Conservation (phyloP, 1,140 invertebrate species). For the Hylaeus anthracinus region DNA sequence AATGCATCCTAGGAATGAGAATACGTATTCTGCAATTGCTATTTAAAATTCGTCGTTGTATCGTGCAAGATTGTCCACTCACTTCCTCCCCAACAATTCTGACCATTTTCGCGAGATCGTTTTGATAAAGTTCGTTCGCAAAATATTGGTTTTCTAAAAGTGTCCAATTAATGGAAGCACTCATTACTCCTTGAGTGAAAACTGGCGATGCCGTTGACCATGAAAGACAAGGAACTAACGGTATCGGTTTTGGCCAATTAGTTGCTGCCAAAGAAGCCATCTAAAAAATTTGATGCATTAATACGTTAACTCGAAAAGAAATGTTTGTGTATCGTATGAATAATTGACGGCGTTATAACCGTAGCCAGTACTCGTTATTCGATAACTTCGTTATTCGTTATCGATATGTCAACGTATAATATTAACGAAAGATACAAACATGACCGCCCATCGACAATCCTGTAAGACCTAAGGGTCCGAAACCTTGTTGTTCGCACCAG, state of each 20-base stretch:
- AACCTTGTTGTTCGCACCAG: slow-evolving; percentile 94
- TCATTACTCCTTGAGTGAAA: slow-evolving; percentile 98
- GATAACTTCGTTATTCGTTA: background rate
- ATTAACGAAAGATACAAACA: slow-evolving; percentile 83
- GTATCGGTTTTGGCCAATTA: slow-evolving; percentile 96
- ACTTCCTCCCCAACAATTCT: slow-evolving; percentile 83
- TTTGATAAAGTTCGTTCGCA: slow-evolving; percentile 89
- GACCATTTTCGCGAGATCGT: slow-evolving; percentile 92
- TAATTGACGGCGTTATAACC: too few relatives aligned
- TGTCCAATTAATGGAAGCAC: slow-evolving; percentile 96
- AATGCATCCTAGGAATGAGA: slow-evolving; percentile 83
- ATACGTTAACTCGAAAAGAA: background rate
- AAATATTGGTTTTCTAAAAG: slow-evolving; percentile 94
- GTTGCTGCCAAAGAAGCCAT: slow-evolving; percentile 98
- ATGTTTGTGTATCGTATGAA: background rate
- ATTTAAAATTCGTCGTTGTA: background rate
- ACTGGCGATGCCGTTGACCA: slow-evolving; percentile 98
- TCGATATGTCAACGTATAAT: background rate
- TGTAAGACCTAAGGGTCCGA: slow-evolving; percentile 94
- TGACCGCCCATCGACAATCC: slow-evolving; percentile 99
- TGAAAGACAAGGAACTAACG: slow-evolving; percentile 96
- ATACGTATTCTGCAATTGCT: background rate
- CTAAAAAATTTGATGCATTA: slow-evolving; percentile 80
- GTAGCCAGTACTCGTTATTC: too few relatives aligned
- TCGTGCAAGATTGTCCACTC: slow-evolving; percentile 45